Evolutionary conservation across 2,888 invertebrate species (phyloP), one percentile per base, ranked within the genome.

Genomic region (Megamerina dolium): DNA sequence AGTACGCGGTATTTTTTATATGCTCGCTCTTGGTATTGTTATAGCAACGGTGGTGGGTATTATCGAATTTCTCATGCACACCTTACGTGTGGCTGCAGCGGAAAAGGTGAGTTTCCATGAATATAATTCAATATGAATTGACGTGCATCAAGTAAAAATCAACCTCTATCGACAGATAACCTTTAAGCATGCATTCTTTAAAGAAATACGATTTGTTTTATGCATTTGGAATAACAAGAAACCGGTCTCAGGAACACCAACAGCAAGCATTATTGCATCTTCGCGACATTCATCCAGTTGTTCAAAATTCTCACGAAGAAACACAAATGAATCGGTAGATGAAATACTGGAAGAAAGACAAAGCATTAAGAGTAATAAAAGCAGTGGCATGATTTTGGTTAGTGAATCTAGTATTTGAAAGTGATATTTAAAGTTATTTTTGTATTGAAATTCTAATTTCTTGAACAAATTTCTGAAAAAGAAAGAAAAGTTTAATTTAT

Each of bases 1-100:
- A 66, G 87, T 92, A 0, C 89, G 91, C 51, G 93, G 94, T 53
- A 88, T 92, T 40, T 94, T 93, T 67, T 78, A 92, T 16, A 89
- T 93, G 4, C 75, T 94, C 1, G 79, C 82, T 3, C 73, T 76
- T 14, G 92, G 92, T 2, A 81, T 86, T 32, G 61, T 77, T 1
- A 65, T 85, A 13, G 85, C 89, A 0, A 74, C 84, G 21, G 45
- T 85, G 8, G 79, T 92, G n/a, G 88, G 90, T 9, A 71, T 90
- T 16, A 74, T 82, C 23, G 93, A 95, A 68, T 92, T 94, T 62
- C 67, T 89, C 21, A 79, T 88, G 77, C 86, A 90, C 61, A 81
- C 87, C 2, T 78, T 83, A 49, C 79, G 85, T 63, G 80, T 87
- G 38, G 81, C 86, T n/a, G 79, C 83, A 1, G 80, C 81, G 46